Base-by-base conservation (phyloP, 2,888 invertebrate species). In the Xestia rhomboidea region DNA sequence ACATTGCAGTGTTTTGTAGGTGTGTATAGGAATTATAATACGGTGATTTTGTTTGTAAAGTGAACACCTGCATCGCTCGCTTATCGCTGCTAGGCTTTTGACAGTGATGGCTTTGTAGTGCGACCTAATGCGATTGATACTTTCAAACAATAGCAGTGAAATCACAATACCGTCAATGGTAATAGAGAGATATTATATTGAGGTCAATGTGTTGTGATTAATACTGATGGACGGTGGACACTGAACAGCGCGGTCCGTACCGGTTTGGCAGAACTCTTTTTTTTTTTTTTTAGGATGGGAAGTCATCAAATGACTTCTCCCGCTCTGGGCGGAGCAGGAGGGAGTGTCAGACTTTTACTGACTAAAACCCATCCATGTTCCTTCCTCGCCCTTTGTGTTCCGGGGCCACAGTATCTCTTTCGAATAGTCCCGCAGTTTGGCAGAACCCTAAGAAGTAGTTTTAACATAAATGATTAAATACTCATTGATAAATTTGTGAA, bases 71-170 rank as follows among this genome's bases (percentile, higher is more conserved):
- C 91, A 92, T 89, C 75, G 87, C 86, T 78, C 86, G 92, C 91
- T 93, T 92, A 92, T 93, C 93, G 90, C 82, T 69, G 76, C 78
- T 77, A 84, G 83, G 82, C 83, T 90, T 92, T 90, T 92, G 93
- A 92, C 92, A 92, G 90, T 89, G 90, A 93, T 85, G 85, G 80
- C 79, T 81, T 81, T 84, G 74, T 87, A 89, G 54, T 49, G 10
- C 44, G 64, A 73, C 70, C 67, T 64, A 69, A 68, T 81, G n/a
- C 68, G 73, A 63, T 90, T 90, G 88, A 88, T 89, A 89, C 82
- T 90, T 86, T 73, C 15, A 18, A 83, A 86, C 82, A 86, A 86
- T 79, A 34, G 38, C 21, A 21, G 15, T 0, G 34, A 15, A 68
- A 69, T 66, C 27, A 77, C 70, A 77, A 85, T 73, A 57, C 54